Evolutionary conservation across 2,113 vertebrate species (phyloP).

Genomic region (Alaudala cheleensis): DNA sequence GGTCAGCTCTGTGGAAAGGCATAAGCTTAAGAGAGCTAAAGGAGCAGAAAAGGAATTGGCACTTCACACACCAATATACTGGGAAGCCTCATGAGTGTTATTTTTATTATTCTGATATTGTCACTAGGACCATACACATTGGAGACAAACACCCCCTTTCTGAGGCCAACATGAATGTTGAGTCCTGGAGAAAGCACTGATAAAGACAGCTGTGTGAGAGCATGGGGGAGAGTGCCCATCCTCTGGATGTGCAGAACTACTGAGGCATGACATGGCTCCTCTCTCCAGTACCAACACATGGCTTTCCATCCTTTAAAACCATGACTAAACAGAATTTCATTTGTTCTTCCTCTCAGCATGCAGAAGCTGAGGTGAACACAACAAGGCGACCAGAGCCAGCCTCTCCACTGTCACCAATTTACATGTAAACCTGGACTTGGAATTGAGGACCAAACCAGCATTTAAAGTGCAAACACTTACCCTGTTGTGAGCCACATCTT

Average conservation of each 20-base stretch:
- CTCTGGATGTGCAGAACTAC: background rate
- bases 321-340: background rate
- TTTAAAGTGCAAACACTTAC: background rate
- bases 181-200: background rate
- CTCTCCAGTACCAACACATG: background rate
- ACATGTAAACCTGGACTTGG: background rate
- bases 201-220: background rate
- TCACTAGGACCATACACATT: background rate
- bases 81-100: background rate
- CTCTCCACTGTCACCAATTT: background rate
- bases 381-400: background rate
- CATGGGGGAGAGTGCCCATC: background rate
- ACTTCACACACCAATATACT: background rate
- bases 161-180: background rate
- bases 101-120: background rate
- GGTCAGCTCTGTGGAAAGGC: background rate
- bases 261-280: background rate
- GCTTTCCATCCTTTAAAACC: background rate
- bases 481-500: background rate
- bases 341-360: background rate
- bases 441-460: background rate
- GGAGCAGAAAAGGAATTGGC: slow-evolving; percentile 4
- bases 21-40: background rate
- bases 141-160: background rate
- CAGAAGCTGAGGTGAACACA: background rate